These are phyloP conservation scores for Caenorhabditis sp. DNA, from an alignment of 2,888 invertebrate species.

Conservation along the genomic window DNA sequence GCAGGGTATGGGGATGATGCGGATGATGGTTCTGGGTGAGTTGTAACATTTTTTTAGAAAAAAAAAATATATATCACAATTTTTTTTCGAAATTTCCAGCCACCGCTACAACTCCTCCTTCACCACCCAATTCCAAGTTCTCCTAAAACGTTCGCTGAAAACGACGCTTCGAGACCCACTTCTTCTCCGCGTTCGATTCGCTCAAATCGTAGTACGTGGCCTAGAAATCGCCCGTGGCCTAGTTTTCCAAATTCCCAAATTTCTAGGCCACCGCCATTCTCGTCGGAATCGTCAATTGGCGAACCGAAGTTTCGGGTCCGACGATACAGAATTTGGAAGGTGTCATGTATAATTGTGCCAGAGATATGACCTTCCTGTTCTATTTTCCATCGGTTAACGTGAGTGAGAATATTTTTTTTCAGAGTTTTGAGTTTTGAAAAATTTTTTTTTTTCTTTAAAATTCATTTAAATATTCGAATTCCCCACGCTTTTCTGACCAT, in stretches of 20 bases:
- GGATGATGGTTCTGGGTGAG: constrained; percentile 23
- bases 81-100: too few species aligned
- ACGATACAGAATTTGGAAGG: constrained; percentile 76
- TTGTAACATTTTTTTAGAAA: neutral
- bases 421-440: neutral
- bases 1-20: constrained; percentile 42
- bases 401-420: constrained; percentile 84
- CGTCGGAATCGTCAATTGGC: constrained; percentile 74
- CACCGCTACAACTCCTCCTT: constrained; percentile 91
- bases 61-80: neutral
- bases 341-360: constrained; percentile 76
- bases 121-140: constrained; percentile 92
- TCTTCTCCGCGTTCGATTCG: constrained; percentile 91
- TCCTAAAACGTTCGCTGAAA: constrained; percentile 93
- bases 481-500: too few species aligned
- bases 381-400: constrained; percentile 95
- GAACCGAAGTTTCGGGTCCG: constrained; percentile 63
- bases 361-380: constrained; percentile 93
- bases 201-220: constrained; percentile 90
- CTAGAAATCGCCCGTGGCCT: neutral
- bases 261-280: constrained; percentile 71
- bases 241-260: neutral
- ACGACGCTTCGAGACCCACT: constrained; percentile 93
- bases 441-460: too few species aligned
- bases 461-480: too few species aligned